Percentiles rank a stretch among this genome's conserved stretches.
Conservation (phyloP, 2,113 vertebrate species). For the Sprattus sprattus region DNA sequence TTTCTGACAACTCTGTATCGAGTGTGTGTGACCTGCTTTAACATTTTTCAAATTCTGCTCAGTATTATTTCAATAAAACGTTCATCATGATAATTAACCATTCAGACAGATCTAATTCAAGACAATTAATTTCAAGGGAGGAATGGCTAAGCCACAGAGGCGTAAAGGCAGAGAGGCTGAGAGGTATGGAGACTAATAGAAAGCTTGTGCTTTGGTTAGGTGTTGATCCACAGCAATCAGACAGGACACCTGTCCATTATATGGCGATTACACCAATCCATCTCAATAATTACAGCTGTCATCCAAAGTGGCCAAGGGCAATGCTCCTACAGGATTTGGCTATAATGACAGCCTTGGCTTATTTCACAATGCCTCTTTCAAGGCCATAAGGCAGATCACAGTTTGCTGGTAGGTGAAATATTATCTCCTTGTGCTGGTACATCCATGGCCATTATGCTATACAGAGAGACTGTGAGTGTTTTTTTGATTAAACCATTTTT, state of each 20-base stretch:
- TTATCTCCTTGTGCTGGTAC: background rate
- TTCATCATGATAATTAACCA: slow-evolving; percentile 72
- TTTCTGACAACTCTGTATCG: slow-evolving; percentile 66
- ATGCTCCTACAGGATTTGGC: slow-evolving; percentile 41
- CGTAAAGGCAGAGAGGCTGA: slow-evolving; percentile 39
- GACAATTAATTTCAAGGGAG: slow-evolving; percentile 64
- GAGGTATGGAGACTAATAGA: slow-evolving; percentile 41
- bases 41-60: slow-evolving; percentile 70
- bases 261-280: slow-evolving; percentile 50
- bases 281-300: slow-evolving; percentile 51
- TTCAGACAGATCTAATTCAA: slow-evolving; percentile 70
- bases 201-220: background rate
- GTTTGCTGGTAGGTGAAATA: background rate
- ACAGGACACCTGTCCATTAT: slow-evolving; percentile 56
- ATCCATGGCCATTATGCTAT: background rate
- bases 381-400: background rate
- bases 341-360: slow-evolving; percentile 33
- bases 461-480: background rate
- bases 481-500: background rate
- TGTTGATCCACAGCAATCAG: slow-evolving; percentile 33
- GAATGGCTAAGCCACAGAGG: background rate
- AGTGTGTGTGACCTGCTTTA: slow-evolving; percentile 64
- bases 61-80: slow-evolving; percentile 71
- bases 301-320: slow-evolving; percentile 37
- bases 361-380: background rate